These are phyloP conservation scores for Fratercula arctica DNA, from an alignment of 2,797 vertebrate genomes.

Conservation along the genomic window DNA sequence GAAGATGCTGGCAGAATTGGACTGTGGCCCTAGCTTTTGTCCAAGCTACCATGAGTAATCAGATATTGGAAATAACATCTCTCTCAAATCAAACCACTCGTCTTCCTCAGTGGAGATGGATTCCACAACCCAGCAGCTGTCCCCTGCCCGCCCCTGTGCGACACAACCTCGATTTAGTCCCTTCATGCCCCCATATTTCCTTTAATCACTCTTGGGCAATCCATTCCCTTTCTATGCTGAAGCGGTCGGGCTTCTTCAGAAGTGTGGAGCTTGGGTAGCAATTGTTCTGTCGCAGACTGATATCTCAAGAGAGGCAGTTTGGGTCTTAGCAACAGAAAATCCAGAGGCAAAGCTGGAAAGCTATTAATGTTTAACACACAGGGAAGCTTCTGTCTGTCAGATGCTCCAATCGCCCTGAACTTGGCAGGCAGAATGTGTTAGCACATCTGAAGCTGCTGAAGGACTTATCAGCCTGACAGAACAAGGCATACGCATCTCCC, in stretches of 20 bases:
- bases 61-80: not conserved
- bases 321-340: not conserved
- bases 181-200: not conserved
- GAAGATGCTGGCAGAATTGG: not conserved
- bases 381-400: slow-evolving; percentile 53
- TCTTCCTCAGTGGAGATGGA: not conserved
- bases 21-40: fast-evolving
- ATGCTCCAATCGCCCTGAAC: not conserved
- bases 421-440: slow-evolving; percentile 41
- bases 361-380: slow-evolving; percentile 34
- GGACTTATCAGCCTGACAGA: not conserved
- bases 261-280: not conserved
- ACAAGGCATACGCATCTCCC: not conserved
- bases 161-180: not conserved
- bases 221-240: not conserved
- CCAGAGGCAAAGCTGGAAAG: slow-evolving; percentile 36
- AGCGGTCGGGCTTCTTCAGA: not conserved
- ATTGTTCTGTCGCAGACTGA: not conserved
- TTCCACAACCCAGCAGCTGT: not conserved
- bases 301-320: slow-evolving; percentile 21
- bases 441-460: not conserved
- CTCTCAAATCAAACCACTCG: not conserved
- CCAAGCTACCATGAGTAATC: not conserved
- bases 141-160: fast-evolving
- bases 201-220: not conserved